Conservation (phyloP, 2,888 invertebrate genomes). For the Tinea pellionella region DNA sequence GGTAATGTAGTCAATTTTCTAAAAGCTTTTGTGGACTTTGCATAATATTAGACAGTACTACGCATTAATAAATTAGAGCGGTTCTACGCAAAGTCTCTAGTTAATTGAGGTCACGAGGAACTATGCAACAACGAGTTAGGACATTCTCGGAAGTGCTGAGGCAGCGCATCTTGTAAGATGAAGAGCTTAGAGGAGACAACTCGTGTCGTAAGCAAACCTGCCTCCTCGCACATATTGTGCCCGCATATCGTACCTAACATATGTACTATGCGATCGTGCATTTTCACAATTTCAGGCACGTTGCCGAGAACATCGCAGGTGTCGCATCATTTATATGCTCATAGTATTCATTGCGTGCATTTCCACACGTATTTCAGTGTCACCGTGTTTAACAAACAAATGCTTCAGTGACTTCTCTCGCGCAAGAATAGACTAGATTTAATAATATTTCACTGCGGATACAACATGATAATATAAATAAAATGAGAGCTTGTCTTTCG, state of each 20-base stretch:
- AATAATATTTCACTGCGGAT: neutral
- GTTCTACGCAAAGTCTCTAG: slow-evolving; percentile 21
- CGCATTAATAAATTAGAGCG: slow-evolving; percentile 9
- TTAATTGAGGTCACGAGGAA: slow-evolving; percentile 33
- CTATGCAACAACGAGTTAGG: slow-evolving; percentile 21
- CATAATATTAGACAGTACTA: slow-evolving; percentile 9
- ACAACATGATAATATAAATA: neutral
- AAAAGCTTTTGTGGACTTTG: slow-evolving; percentile 13
- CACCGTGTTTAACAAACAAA: neutral
- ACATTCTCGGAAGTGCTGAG: slow-evolving; percentile 27
- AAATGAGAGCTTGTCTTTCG: neutral
- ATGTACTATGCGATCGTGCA: slow-evolving; percentile 8
- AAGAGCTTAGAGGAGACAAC: slow-evolving; percentile 24
- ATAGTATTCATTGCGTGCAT: slow-evolving; percentile 5
- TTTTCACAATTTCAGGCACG: slow-evolving; percentile 1
- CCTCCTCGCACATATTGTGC: slow-evolving; percentile 7
- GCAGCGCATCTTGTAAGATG: slow-evolving; percentile 28
- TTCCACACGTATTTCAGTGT: slow-evolving; percentile 2
- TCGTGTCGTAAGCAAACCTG: slow-evolving; percentile 17
- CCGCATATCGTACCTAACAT: neutral
- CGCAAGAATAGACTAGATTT: neutral
- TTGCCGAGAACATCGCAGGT: slow-evolving; percentile 3
- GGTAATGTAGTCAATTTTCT: slow-evolving; percentile 11
- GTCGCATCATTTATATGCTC: slow-evolving; percentile 3
- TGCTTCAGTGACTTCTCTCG: neutral